Conservation (phyloP, 2,797 vertebrate species). For the Artibeus jamaicensis region DNA sequence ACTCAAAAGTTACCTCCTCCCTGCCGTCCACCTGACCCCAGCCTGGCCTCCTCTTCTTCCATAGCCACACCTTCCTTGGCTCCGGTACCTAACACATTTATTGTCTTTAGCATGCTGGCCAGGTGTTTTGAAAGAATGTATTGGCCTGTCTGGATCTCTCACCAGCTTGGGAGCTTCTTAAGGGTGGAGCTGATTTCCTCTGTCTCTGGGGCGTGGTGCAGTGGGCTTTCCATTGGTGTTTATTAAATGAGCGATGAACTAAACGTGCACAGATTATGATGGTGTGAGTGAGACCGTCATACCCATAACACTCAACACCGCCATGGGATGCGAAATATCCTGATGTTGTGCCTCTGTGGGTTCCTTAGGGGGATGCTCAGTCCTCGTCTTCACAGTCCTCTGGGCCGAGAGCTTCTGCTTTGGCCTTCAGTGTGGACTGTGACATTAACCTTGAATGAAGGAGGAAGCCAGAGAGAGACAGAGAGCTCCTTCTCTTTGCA, state of each 20-base stretch:
- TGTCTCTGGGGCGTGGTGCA: background rate
- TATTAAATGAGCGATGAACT: background rate
- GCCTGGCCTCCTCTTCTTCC: background rate
- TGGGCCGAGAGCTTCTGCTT: background rate
- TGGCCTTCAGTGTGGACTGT: background rate
- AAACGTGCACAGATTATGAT: background rate
- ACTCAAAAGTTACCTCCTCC: background rate
- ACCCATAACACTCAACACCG: background rate
- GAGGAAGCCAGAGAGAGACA: background rate
- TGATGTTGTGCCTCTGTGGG: background rate
- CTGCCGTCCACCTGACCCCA: background rate
- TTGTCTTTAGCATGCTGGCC: background rate
- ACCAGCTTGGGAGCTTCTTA: background rate
- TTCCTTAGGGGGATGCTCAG: background rate
- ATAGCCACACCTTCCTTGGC: background rate
- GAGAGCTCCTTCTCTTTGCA: background rate
- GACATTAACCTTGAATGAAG: background rate
- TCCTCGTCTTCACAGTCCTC: background rate
- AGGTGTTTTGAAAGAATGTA: background rate
- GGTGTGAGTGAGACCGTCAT: background rate
- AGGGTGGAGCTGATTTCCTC: background rate
- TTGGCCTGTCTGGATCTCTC: background rate
- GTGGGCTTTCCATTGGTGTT: background rate
- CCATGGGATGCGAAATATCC: background rate
- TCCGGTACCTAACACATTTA: background rate